Base-by-base conservation (phyloP, 1,140 invertebrate genomes). In the Drosophila biarmipes region DNA sequence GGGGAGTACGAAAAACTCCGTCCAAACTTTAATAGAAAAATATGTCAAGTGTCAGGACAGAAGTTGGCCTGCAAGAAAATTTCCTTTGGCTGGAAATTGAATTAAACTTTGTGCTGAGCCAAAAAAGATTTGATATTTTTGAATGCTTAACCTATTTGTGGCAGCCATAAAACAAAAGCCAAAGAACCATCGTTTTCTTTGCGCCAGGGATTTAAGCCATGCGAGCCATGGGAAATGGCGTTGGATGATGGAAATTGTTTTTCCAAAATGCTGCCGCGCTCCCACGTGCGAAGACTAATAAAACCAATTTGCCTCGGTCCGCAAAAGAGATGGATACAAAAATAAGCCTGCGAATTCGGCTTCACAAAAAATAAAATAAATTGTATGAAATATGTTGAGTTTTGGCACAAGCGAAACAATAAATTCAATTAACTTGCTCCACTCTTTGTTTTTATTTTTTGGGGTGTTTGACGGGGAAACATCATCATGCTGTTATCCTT, bases 361-460 rank as follows among this genome's bases (percentile, higher is more conserved):
- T 34, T 31, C 27, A 45, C 24, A 43, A 59, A 35, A 72, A 54
- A 53, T 1, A 54, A 54, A 40, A 27, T n/a, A 49, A 43, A 64
- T 52, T 67, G 35, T 35, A 48, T 67, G 59, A 66, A 59, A 72
- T 40, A 51, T 53, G 63, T 57, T n/a, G 61, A 71, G 27, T 45
- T 34, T 52, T 55, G 56, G 56, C 66, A 42, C 38, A 56, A 48
- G 57, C 40, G 48, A 67, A 76, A 76, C 72, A 75, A 76, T 76
- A 76, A 76, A 76, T 76, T 76, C 73, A 76, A 76, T 76, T 76
- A 76, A 76, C 73, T 76, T 76, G 38, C 54, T n/a, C 34, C 29
- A 2, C 45, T 38, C 46, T 34, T 48, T 48, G 52, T 58, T 49
- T 19, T 46, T 21, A 49, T 74, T 67, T 48, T 34, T 21, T 11